Conservation (phyloP, 2,888 invertebrate species). For the Troides oblongomaculatus region DNA sequence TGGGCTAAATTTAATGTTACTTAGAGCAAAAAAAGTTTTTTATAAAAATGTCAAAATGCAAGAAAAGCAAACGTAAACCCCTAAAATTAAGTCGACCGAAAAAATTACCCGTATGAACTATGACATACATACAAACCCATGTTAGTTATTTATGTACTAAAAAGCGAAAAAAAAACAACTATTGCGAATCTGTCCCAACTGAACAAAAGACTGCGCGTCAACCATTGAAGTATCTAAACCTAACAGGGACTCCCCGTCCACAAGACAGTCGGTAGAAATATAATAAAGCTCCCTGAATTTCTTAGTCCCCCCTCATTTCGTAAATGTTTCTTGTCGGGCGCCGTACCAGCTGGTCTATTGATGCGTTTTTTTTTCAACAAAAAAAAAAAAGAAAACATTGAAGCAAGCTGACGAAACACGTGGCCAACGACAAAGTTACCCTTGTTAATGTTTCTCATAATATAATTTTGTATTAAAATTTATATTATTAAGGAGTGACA, state of each 20-base stretch:
- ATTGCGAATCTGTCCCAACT: constrained; percentile 61
- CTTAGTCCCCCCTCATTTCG: constrained; percentile 55
- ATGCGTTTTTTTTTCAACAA: constrained; percentile 45
- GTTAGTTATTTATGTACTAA: constrained; percentile 44
- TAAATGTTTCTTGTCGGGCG: constrained; percentile 63
- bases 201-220: constrained; percentile 49
- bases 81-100: constrained; percentile 1
- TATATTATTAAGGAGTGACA: constrained; percentile 1
- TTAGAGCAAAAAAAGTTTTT: background rate
- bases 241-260: constrained; percentile 35
- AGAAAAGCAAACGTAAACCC: background rate
- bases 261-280: constrained; percentile 25
- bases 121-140: constrained; percentile 60
- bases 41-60: background rate
- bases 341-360: constrained; percentile 75
- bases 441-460: constrained; percentile 32
- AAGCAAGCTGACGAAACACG: constrained; percentile 55
- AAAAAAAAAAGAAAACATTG: constrained; percentile 28
- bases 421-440: constrained; percentile 53
- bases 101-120: constrained; percentile 57
- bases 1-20: background rate
- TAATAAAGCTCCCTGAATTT: constrained; percentile 54
- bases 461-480: constrained; percentile 1
- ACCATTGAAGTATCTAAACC: constrained; percentile 51
- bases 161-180: constrained; percentile 42